Percentiles rank a stretch among this genome's conserved stretches.
Evolutionary conservation across 2,797 vertebrate species (phyloP).

Genomic region (Pipistrellus pipistrellus): DNA sequence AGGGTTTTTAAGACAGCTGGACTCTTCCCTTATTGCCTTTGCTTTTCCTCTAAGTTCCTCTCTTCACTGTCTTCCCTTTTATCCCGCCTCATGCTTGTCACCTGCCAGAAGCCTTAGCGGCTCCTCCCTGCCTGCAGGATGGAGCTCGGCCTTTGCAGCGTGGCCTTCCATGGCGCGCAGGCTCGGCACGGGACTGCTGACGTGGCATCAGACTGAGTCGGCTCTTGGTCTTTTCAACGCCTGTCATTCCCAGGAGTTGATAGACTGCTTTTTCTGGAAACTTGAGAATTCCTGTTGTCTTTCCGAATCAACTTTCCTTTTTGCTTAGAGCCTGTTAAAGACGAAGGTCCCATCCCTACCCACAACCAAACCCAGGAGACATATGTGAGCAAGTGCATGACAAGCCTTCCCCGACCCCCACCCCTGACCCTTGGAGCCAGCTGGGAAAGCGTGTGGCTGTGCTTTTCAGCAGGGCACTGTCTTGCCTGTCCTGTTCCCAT

Average conservation of each 20-base stretch:
- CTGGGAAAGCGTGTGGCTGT: not conserved
- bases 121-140: not conserved
- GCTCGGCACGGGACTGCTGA: not conserved
- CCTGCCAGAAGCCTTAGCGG: not conserved
- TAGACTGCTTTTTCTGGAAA: conserved; percentile 11
- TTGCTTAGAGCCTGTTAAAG: not conserved
- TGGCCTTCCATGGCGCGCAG: not conserved
- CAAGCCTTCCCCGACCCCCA: not conserved
- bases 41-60: not conserved
- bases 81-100: not conserved
- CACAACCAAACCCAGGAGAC: not conserved
- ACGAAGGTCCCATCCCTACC: not conserved
- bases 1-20: not conserved
- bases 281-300: not conserved
- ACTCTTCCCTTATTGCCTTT: not conserved
- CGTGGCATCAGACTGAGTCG: not conserved
- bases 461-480: not conserved
- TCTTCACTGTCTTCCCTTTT: not conserved
- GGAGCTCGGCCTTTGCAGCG: not conserved
- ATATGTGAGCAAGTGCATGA: not conserved
- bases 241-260: not conserved
- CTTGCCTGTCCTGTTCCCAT: not conserved
- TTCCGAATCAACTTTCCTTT: conserved; percentile 1
- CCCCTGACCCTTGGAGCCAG: not conserved
- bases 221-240: not conserved